phyloP scores from a whole-genome alignment of 2,888 invertebrate species.

The Heterodera filipjevi region DNA sequence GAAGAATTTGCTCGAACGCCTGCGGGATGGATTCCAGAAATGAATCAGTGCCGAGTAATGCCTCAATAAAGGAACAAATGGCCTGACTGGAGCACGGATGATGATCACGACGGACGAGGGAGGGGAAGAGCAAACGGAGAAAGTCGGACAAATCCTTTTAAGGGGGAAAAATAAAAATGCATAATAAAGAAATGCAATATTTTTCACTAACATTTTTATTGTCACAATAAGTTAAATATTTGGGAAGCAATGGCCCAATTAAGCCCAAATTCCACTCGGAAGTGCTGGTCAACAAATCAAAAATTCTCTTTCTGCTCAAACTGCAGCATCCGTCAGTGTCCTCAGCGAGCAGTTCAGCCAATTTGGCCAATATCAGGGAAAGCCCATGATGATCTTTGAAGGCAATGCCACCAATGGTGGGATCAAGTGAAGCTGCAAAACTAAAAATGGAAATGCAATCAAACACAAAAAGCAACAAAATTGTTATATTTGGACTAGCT shows the following conservation, averaged over 20 bases:
- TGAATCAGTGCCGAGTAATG: background rate
- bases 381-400: background rate
- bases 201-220: background rate
- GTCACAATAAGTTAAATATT: background rate
- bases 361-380: background rate
- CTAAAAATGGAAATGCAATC: background rate
- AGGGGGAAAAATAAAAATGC: no score
- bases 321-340: background rate
- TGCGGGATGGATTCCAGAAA: background rate
- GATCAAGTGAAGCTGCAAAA: background rate
- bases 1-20: background rate
- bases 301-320: background rate
- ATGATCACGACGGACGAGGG: background rate
- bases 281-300: background rate
- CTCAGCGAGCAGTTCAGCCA: background rate
- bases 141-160: background rate
- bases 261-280: constrained; percentile 3
- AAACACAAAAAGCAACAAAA: no score
- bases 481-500: no score
- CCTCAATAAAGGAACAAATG: background rate
- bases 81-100: background rate
- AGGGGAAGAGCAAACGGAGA: background rate
- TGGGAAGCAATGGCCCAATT: background rate
- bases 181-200: background rate
- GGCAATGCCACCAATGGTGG: background rate